Evolutionary conservation across 2,113 vertebrate species (phyloP), one percentile per base, ranked within the genome.

Genomic region (Regulus satrapa): DNA sequence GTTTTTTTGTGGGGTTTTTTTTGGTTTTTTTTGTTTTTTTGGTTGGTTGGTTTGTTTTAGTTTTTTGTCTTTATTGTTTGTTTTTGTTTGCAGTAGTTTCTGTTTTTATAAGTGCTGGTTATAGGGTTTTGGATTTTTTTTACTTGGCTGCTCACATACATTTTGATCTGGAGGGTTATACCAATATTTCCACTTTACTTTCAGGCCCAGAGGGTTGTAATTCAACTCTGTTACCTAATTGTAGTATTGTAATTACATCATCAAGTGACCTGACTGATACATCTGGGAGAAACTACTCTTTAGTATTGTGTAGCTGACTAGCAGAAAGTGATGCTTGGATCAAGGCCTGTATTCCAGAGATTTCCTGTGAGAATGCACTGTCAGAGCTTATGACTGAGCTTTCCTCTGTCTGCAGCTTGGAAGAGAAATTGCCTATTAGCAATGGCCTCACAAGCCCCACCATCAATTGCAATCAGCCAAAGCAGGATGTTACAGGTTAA

Each of bases 61-160:
- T 1, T 36, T 8, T 14, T 32, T 2, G 19, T 16, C 41, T 68
- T 3, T 14, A 8, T 14, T 5, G 31, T 36, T 45, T 14, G 10
- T 18, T 17, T 28, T 31, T 2, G 29, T 83, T 58, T 43, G 5
- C 3, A 34, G 7, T 24, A 43, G 4, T 18, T 28, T 32, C 55
- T 14, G 15, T 9, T 46, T 19, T 45, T 49, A 20, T 25, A 51
- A 9, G 20, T 55, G 3, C 14, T 73, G 5, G 7, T 55, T 55
- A 14, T 32, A 6, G 2, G 3, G 2, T 24, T 31, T 6, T 26
- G 11, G 0, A 10, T 12, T 26, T 40, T 40, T 15, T 28, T 73
- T 12, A 8, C 17, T 66, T 36, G 11, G 1, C 24, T 67, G 2
- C 21, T 12, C 24, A 72, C 26, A 38, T 19, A 86, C 26, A 58